phyloP scores from a whole-genome alignment of 2,888 invertebrate genomes.

The Aphidoletes aphidimyza region DNA sequence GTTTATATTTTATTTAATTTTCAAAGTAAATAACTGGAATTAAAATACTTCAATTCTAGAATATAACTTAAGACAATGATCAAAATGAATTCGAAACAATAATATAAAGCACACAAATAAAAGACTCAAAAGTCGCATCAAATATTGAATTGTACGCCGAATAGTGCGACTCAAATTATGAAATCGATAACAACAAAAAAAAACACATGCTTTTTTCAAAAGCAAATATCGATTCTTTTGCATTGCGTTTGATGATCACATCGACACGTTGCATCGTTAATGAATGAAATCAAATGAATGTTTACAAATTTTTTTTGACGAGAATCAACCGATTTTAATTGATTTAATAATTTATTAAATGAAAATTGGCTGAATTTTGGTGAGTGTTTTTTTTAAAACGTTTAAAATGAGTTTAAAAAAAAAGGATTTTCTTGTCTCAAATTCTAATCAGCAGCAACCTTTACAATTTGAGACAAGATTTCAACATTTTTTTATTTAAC shows the following conservation, averaged over 20 bases:
- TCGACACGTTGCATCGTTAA: not conserved
- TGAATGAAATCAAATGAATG: too few relatives aligned
- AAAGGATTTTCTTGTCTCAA: not conserved
- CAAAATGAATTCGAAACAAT: conserved; percentile 1
- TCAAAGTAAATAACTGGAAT: not conserved
- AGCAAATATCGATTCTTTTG: not conserved
- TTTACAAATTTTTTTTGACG: too few relatives aligned
- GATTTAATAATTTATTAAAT: too few relatives aligned
- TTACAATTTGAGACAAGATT: conserved; percentile 11
- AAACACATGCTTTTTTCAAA: too few relatives aligned
- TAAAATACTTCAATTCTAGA: not conserved
- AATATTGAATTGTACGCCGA: not conserved
- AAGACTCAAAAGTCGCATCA: not conserved
- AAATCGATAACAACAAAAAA: too few relatives aligned
- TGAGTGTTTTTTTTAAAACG: too few relatives aligned
- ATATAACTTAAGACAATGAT: not conserved
- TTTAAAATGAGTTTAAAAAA: too few relatives aligned
- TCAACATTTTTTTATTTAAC: not conserved
- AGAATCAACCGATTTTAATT: too few relatives aligned
- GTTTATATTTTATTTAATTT: not conserved
- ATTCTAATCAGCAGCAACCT: not conserved
- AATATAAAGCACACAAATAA: conserved; percentile 45
- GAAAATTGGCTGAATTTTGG: too few relatives aligned
- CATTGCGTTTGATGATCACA: conserved; percentile 1
- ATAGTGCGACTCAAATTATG: not conserved